A percentile compares a stretch with the other conserved stretches of the same genome.
These are phyloP conservation scores for Glyphotaelius pellucidus DNA, from an alignment of 2,888 invertebrate species.

Conservation along the genomic window DNA sequence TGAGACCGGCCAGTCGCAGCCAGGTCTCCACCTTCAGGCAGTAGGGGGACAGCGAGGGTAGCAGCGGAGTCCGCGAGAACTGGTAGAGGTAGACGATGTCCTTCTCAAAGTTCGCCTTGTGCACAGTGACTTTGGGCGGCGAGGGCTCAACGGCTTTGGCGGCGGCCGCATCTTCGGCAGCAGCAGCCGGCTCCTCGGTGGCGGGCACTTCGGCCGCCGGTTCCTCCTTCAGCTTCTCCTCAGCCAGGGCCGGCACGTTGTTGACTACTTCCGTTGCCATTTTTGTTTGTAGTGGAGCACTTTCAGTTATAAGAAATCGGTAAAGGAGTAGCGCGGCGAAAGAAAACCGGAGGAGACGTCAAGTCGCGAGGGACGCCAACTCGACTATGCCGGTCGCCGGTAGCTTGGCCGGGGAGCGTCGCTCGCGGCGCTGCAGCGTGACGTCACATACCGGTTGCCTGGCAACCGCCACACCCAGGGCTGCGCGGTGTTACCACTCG, in stretches of 20 bases:
- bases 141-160: slow-evolving; percentile 78
- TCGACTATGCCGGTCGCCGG: slow-evolving; percentile 61
- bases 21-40: slow-evolving; percentile 98
- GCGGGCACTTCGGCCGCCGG: slow-evolving; percentile 73
- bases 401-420: slow-evolving; percentile 65
- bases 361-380: slow-evolving; percentile 66
- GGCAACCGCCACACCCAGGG: slow-evolving; percentile 62
- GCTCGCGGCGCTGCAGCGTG: slow-evolving; percentile 56
- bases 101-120: slow-evolving; percentile 92
- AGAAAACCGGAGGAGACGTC: slow-evolving; percentile 68
- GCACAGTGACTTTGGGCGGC: slow-evolving; percentile 87
- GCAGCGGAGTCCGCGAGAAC: slow-evolving; percentile 91
- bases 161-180: slow-evolving; percentile 75
- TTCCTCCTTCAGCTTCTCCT: slow-evolving; percentile 69
- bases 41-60: slow-evolving; percentile 94
- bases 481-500: slow-evolving; percentile 13
- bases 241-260: slow-evolving; percentile 77
- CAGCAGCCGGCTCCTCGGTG: slow-evolving; percentile 74
- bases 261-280: slow-evolving; percentile 89
- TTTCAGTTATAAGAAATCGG: slow-evolving; percentile 56
- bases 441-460: slow-evolving; percentile 61
- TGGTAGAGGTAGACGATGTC: slow-evolving; percentile 96
- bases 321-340: slow-evolving; percentile 64
- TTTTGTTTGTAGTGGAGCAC: slow-evolving; percentile 68
- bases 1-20: slow-evolving; percentile 93